Evolutionary conservation across 2,113 vertebrate species (phyloP).

Genomic region (Notothenia coriiceps): DNA sequence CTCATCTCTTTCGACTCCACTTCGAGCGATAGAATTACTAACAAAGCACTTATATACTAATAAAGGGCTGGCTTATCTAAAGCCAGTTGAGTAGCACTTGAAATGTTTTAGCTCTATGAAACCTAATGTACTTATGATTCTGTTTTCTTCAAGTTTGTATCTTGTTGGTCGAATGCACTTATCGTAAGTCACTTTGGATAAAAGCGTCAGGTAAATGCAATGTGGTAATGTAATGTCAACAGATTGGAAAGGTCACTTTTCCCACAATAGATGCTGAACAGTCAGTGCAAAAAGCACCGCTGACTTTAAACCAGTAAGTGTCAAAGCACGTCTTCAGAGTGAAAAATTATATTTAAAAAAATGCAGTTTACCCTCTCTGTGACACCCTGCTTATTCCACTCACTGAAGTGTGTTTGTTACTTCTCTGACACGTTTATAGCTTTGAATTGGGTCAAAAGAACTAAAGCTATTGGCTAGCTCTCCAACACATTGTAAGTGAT

Average conservation of each 20-base stretch:
- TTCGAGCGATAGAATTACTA: too few species aligned
- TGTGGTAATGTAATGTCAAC: slow-evolving; percentile 4
- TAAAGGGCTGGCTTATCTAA: too few species aligned
- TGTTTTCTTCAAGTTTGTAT: too few species aligned
- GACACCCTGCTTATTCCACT: slow-evolving; percentile 26
- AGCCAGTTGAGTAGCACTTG: too few species aligned
- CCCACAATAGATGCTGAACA: slow-evolving; percentile 16
- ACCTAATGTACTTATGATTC: too few species aligned
- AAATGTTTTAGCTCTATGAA: too few species aligned
- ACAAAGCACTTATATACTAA: too few species aligned
- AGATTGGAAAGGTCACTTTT: slow-evolving; percentile 40
- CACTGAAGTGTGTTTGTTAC: slow-evolving; percentile 9
- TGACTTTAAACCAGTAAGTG: slow-evolving; percentile 8
- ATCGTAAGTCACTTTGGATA: too few species aligned
- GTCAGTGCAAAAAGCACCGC: background rate
- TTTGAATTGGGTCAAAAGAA: background rate
- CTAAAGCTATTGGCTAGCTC: background rate
- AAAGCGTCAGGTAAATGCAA: too few species aligned
- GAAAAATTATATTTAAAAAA: slow-evolving; percentile 25
- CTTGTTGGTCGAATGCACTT: too few species aligned
- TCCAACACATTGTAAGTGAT: too few species aligned
- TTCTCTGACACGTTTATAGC: slow-evolving; percentile 12
- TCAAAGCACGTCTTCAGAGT: slow-evolving; percentile 6
- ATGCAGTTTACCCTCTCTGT: slow-evolving; percentile 39
- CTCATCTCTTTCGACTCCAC: too few species aligned